Percentiles rank a stretch among this genome's conserved stretches.
These are phyloP conservation scores for Procambarus virginalis DNA, from an alignment of 1,140 invertebrate species.

Conservation along the genomic window DNA sequence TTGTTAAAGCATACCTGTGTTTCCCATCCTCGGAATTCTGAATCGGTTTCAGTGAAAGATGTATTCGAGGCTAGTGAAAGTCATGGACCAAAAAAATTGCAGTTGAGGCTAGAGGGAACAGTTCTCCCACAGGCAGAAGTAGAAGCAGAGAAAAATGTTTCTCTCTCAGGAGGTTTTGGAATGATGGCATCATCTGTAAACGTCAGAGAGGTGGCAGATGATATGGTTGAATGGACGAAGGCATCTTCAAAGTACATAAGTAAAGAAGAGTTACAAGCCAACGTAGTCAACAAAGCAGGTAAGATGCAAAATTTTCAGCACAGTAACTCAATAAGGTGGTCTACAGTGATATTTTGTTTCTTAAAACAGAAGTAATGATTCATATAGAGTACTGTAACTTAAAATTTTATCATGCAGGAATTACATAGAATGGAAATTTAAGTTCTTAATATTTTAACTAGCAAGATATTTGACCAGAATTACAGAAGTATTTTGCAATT, in stretches of 20 bases:
- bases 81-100: slow-evolving; percentile 70
- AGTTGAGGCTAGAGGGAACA: slow-evolving; percentile 72
- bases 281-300: slow-evolving; percentile 81
- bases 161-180: slow-evolving; percentile 40
- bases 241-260: slow-evolving; percentile 77
- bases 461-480: no score
- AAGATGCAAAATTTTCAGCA: slow-evolving; percentile 54
- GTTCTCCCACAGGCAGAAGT: slow-evolving; percentile 73
- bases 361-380: no score
- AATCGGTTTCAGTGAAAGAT: slow-evolving; percentile 71
- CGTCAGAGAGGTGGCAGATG: slow-evolving; percentile 58
- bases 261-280: slow-evolving; percentile 80
- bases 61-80: slow-evolving; percentile 63
- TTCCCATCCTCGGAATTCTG: slow-evolving; percentile 73
- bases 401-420: no score
- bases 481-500: no score
- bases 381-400: no score
- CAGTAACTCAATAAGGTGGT: no score
- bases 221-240: slow-evolving; percentile 72
- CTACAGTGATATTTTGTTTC: no score
- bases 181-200: slow-evolving; percentile 38
- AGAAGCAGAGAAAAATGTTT: slow-evolving; percentile 72
- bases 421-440: no score
- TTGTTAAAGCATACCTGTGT: slow-evolving; percentile 75
- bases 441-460: no score